Percentiles rank a stretch among this genome's conserved stretches.
Evolutionary conservation across 2,797 vertebrate genomes (phyloP).

Genomic region (Crocodylus rhombifer): DNA sequence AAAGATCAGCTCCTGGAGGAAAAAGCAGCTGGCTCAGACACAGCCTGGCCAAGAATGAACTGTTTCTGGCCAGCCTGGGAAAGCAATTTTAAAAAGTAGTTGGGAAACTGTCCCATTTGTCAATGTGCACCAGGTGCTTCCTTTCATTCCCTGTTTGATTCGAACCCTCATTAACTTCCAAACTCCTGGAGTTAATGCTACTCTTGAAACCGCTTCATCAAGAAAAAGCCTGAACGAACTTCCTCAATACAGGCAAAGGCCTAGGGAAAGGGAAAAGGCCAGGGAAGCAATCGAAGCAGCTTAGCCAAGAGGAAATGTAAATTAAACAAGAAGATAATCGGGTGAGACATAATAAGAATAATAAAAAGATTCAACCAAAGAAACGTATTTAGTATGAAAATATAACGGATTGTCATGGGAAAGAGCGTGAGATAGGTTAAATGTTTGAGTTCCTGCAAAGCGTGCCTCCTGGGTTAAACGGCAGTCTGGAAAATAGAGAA

Average conservation of each 20-base stretch:
- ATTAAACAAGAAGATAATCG: background rate
- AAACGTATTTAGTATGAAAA: background rate
- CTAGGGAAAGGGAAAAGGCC: background rate
- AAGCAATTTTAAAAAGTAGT: background rate
- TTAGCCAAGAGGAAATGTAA: background rate
- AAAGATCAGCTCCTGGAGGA: background rate
- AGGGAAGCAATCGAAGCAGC: background rate
- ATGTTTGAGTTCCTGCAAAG: conserved; percentile 7
- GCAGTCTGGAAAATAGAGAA: background rate
- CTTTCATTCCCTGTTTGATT: background rate
- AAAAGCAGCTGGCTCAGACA: conserved; percentile 32
- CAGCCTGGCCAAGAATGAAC: background rate
- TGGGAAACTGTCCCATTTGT: background rate
- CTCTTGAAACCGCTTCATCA: background rate
- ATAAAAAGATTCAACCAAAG: background rate
- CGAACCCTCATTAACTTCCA: background rate
- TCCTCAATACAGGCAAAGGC: background rate
- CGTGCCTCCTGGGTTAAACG: background rate
- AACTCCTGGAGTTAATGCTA: background rate
- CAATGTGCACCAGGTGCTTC: background rate
- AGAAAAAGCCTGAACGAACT: background rate
- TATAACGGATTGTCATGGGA: background rate
- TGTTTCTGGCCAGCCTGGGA: background rate
- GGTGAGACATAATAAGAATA: background rate
- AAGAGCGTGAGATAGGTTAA: background rate